Base-by-base conservation (phyloP, 2,113 vertebrate species). In the Ranitomeya imitator region DNA sequence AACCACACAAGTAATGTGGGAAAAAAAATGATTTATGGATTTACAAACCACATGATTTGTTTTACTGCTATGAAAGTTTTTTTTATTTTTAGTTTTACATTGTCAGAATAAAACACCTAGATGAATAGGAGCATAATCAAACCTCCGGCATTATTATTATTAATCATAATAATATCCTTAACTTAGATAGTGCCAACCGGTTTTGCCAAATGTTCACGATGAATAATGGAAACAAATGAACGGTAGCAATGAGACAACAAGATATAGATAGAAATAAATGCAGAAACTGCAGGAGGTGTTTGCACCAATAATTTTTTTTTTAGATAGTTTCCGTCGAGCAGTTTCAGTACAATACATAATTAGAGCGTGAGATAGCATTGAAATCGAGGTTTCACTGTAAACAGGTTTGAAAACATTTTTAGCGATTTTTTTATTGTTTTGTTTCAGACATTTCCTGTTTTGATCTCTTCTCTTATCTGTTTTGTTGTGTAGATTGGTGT, bases 21-120 rank as follows among this genome's bases (percentile, higher is more conserved):
- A 45, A 45, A 45, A 37, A 45, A 71, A 69, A 83, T 63, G 79
- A 82, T 37, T 79, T 55, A 79, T 79, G 76, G 76, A 78, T 78
- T 78, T 54, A 78, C 18, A 78, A 79, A 57, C 77, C 26, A 15
- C 77, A 79, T 6, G 21, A 55, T 54, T n/a, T 54, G 51, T 78
- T 54, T 78, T n/a, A 77, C 45, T n/a, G 52, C 21, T 23, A 4
- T 51, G 45, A 76, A 52, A 45, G 73, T 51, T 79, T 55, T 55
- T 79, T 23, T 55, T 79, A 54, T 23, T 57, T 1, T 12, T 52
- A 74, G 54, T 78, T 77, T 78, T 52, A 78, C n/a, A n/a, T 7
- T 11, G 13, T 12, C 8, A 15, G 16, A 4, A 54, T n/a, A n/a
- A 5, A n/a, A 78, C 8, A 18, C 2, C 15, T 23, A 69, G 23